Base-by-base conservation (phyloP, 2,113 vertebrate genomes). In the Caranx ignobilis region DNA sequence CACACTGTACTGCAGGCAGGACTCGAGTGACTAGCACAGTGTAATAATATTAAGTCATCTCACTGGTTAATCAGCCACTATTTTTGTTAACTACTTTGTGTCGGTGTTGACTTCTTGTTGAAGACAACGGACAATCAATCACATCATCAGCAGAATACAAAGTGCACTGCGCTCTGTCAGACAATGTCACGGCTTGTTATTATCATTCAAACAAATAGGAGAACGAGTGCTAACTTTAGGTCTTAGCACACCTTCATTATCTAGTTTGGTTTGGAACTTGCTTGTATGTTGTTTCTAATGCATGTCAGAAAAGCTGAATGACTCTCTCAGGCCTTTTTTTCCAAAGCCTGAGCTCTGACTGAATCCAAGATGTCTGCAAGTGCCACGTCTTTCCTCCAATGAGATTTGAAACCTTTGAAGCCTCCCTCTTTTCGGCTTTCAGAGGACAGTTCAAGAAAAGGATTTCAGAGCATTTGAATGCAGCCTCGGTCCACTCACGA, bases 71-170 rank as follows among this genome's bases (percentile, higher is more conserved):
- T 2, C 60, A 7, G 11, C 55, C 59, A 34, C 77, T 72, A 45
- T 59, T 60, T 60, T 77, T 62, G 70, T 60, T 81, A 47, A 37
- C 5, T 41, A 10, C 11, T 41, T 37, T 21, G 5, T 10, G 35
- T 54, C 11, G 31, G 34, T 63, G 54, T 61, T 63, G 47, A 34
- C 43, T 43, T 43, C 52, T 3, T 35, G 16, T 52, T 13, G 21
- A 15, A 60, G 12, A 79, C 48, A 57, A 59, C 5, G 11, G 75
- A 88, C 91, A 88, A 88, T 91, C 79, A 71, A 50, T 64, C 11
- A 34, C 67, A 55, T 50, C 35, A 63, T 65, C 60, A 78, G 61
- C 66, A 68, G 52, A 50, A 72, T n/a, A 57, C 52, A 35, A 75
- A 39, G 43, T 39, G 57, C n/a, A 50, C 35, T 54, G 71, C 54